Evolutionary conservation across 2,113 vertebrate species (phyloP).

Genomic region (Rhadina sibilatrix): DNA sequence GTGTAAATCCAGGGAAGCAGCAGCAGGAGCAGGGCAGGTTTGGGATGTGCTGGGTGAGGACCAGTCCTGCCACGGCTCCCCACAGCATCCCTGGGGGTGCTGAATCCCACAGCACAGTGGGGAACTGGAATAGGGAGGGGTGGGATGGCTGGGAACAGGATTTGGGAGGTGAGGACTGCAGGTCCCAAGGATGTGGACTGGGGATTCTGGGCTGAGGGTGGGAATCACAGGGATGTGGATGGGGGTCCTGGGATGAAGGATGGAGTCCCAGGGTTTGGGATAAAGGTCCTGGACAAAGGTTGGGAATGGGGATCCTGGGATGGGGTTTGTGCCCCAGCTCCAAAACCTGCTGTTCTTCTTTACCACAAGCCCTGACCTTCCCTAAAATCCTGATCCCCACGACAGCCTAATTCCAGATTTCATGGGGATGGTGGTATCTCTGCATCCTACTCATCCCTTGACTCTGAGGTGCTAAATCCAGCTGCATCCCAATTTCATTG

Average conservation of each 20-base stretch:
- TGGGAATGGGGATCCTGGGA: neutral
- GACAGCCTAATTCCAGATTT: accelerated
- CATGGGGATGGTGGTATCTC: accelerated
- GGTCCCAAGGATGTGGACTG: neutral
- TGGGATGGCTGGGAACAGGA: neutral
- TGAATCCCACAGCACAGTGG: accelerated
- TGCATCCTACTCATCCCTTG: neutral
- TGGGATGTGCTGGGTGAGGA: neutral
- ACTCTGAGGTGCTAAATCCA: neutral
- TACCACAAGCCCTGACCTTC: too few relatives aligned
- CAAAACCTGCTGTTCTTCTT: neutral
- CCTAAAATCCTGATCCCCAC: neutral
- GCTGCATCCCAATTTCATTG: accelerated
- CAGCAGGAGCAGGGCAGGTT: accelerated
- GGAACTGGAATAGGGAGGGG: accelerated
- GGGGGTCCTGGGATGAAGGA: neutral
- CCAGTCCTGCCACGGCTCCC: neutral
- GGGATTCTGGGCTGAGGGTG: neutral
- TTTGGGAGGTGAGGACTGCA: accelerated
- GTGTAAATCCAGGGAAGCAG: neutral
- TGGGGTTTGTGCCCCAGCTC: neutral
- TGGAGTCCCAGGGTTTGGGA: neutral
- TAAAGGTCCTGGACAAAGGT: neutral
- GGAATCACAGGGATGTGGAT: neutral
- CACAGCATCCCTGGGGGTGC: accelerated